Conservation (phyloP, 2,113 vertebrate genomes). For the Thunnus maccoyii region DNA sequence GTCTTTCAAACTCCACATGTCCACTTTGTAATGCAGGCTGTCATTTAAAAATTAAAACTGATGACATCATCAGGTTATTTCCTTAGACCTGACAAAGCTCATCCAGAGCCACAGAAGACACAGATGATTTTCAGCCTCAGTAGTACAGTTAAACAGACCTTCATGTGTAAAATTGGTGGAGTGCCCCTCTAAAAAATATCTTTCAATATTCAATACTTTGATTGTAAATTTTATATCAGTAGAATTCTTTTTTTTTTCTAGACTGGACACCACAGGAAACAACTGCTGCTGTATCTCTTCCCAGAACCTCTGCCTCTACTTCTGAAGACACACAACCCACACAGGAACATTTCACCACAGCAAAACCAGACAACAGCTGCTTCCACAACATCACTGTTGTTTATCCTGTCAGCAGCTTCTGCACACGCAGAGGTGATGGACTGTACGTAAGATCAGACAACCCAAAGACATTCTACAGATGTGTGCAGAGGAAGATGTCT, state of each 20-base stretch:
- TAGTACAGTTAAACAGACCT: too few species aligned
- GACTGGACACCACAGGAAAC: slow-evolving; percentile 17
- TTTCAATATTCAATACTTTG: background rate
- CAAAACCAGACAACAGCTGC: slow-evolving; percentile 19
- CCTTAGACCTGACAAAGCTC: too few species aligned
- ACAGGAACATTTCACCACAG: background rate
- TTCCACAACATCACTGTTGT: slow-evolving; percentile 46
- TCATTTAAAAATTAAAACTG: too few species aligned
- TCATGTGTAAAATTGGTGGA: background rate
- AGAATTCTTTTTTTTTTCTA: background rate
- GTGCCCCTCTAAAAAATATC: background rate
- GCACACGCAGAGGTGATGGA: slow-evolving; percentile 53
- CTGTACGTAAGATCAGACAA: slow-evolving; percentile 40
- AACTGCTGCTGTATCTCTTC: background rate
- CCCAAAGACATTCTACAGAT: slow-evolving; percentile 48
- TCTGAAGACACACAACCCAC: background rate
- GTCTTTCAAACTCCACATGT: too few species aligned
- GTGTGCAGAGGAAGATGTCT: slow-evolving; percentile 44
- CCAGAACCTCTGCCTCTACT: background rate
- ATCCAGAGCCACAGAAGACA: background rate
- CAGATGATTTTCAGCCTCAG: background rate
- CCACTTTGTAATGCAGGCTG: too few species aligned
- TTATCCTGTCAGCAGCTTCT: slow-evolving; percentile 52
- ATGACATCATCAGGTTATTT: too few species aligned
- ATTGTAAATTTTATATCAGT: background rate